Evolutionary conservation across 2,113 vertebrate species (phyloP).

Genomic region (Steatornis caripensis): DNA sequence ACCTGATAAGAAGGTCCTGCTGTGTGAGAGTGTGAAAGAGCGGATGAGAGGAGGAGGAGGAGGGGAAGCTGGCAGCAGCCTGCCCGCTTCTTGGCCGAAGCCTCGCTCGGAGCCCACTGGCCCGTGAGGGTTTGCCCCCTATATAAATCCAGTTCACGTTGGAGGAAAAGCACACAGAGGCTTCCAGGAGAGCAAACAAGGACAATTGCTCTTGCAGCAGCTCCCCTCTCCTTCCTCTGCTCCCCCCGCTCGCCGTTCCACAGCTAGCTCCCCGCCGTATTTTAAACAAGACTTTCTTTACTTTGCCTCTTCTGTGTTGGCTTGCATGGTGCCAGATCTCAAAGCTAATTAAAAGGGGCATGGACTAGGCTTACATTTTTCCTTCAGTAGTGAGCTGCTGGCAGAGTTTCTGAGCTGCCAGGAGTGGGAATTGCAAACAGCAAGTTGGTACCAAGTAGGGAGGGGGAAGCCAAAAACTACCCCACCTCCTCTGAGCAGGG

Average conservation of each 20-base stretch:
- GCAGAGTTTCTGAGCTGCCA: constrained; percentile 53
- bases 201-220: background rate
- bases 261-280: background rate
- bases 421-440: constrained; percentile 32
- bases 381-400: constrained; percentile 46
- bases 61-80: background rate
- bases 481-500: background rate
- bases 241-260: background rate
- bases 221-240: background rate
- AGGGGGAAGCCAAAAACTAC: constrained; percentile 7
- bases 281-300: constrained; percentile 46
- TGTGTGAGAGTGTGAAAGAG: background rate
- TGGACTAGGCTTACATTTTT: constrained; percentile 18
- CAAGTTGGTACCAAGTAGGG: constrained; percentile 14
- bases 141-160: constrained; percentile 13
- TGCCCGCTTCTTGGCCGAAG: background rate
- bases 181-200: constrained; percentile 38
- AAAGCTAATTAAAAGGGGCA: constrained; percentile 68
- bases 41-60: background rate
- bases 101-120: background rate
- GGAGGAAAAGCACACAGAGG: background rate
- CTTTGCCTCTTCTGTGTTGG: constrained; percentile 31
- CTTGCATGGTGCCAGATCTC: constrained; percentile 35
- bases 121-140: background rate
- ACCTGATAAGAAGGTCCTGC: constrained; percentile 36